Evolutionary conservation across 2,888 invertebrate genomes (phyloP).

Genomic region (Aromia moschata): DNA sequence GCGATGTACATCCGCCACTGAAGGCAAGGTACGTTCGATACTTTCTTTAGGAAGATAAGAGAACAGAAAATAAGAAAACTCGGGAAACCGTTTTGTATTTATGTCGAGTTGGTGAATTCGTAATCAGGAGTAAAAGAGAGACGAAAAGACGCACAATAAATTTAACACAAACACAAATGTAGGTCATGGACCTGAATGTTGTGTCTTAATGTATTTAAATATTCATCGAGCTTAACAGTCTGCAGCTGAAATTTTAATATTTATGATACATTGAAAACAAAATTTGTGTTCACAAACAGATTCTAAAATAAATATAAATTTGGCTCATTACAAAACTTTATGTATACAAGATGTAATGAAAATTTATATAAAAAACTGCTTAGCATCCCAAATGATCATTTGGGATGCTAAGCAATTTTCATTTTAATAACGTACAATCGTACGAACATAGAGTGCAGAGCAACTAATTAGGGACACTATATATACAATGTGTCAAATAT

Average conservation of each 20-base stretch:
- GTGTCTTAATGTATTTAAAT: conserved; percentile 2
- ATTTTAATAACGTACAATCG: too few relatives aligned
- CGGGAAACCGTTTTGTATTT: conserved; percentile 22
- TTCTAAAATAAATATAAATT: conserved; percentile 7
- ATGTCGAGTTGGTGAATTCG: conserved; percentile 14
- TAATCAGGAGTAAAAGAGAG: conserved; percentile 14
- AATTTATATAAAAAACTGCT: too few relatives aligned
- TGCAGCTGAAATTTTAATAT: conserved; percentile 5
- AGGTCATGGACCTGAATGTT: conserved; percentile 14
- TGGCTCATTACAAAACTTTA: not conserved
- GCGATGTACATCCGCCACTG: too few relatives aligned
- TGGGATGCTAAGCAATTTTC: too few relatives aligned
- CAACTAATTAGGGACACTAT: too few relatives aligned
- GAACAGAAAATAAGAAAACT: conserved; percentile 21
- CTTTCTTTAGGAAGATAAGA: conserved; percentile 20
- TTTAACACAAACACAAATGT: conserved; percentile 9
- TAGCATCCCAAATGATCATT: too few relatives aligned
- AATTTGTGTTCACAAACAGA: not conserved
- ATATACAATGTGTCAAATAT: too few relatives aligned
- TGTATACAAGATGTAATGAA: too few relatives aligned
- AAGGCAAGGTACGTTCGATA: conserved; percentile 8
- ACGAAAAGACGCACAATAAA: conserved; percentile 15
- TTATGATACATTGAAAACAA: conserved; percentile 10
- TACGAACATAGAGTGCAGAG: too few relatives aligned
- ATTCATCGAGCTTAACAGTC: conserved; percentile 7